Percentiles rank a stretch among this genome's conserved stretches.
phyloP scores from a whole-genome alignment of 35 echinoderm and acorn worm genomes.

The Apostichopus parvimensis region DNA sequence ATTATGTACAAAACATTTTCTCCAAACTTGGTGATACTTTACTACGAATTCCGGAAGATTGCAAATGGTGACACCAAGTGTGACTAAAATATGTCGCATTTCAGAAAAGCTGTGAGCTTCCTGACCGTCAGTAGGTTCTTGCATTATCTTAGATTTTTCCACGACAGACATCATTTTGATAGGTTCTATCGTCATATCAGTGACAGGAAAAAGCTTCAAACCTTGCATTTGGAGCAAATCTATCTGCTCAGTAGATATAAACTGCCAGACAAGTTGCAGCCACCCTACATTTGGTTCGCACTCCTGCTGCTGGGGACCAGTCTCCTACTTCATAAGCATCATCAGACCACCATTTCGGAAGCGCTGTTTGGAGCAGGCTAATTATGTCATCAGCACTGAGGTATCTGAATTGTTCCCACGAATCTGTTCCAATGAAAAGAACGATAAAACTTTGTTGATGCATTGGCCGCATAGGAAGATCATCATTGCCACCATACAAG shows the following conservation, averaged over 20 bases:
- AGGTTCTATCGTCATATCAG: not conserved
- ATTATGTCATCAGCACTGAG: not conserved
- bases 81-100: not conserved
- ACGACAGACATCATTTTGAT: conserved; percentile 13
- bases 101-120: not conserved
- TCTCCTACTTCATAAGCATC: not conserved
- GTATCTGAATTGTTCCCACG: conserved; percentile 4
- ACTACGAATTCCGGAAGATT: not conserved
- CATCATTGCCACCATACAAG: too few relatives aligned
- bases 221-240: conserved; percentile 27
- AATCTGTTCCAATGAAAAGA: not conserved
- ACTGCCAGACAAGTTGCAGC: conserved; percentile 31
- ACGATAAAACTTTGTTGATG: not conserved
- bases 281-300: not conserved
- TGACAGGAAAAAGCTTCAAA: conserved; percentile 20
- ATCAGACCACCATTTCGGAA: not conserved
- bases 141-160: conserved; percentile 5
- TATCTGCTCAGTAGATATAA: conserved; percentile 16
- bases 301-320: not conserved
- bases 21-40: not conserved
- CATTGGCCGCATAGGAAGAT: too few relatives aligned
- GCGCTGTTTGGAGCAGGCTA: not conserved
- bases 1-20: not conserved
- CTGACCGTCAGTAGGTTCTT: not conserved
- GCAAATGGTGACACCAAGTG: not conserved